Evolutionary conservation across 2,797 vertebrate genomes (phyloP).

Genomic region (Galagoides demidoff): DNA sequence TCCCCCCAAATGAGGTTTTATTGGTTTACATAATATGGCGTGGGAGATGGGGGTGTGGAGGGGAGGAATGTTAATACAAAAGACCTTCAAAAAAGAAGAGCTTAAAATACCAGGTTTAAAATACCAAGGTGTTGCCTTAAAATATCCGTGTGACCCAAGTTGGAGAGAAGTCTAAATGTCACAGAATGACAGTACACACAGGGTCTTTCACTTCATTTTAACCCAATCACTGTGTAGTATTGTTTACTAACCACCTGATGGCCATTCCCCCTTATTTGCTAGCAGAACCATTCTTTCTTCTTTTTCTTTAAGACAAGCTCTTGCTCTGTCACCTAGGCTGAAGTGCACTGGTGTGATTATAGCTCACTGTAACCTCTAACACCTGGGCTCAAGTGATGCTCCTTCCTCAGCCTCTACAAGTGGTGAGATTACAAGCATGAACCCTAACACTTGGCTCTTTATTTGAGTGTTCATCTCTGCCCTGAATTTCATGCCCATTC

Average conservation of each 20-base stretch:
- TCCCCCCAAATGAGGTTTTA: conserved; percentile 32
- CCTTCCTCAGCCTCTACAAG: neutral
- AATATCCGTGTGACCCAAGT: conserved; percentile 4
- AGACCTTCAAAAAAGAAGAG: neutral
- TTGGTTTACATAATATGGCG: neutral
- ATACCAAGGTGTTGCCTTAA: conserved; percentile 5
- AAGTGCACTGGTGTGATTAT: neutral
- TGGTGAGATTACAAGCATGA: neutral
- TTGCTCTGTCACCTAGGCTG: neutral
- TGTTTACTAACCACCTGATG: neutral
- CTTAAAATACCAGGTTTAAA: conserved; percentile 3
- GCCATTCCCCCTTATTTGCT: neutral
- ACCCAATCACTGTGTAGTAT: neutral
- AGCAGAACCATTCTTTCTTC: neutral
- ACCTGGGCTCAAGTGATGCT: neutral
- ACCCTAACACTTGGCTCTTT: neutral
- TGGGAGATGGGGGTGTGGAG: neutral
- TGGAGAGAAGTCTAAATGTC: conserved; percentile 34
- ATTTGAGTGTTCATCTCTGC: neutral
- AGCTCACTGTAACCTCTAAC: neutral
- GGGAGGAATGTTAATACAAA: conserved; percentile 11
- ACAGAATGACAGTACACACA: neutral
- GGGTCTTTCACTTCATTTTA: neutral
- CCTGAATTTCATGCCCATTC: neutral
- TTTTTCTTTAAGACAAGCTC: neutral